These are phyloP conservation scores for Antheraea assamensis DNA, from an alignment of 2,888 invertebrate genomes.

Conservation along the genomic window DNA sequence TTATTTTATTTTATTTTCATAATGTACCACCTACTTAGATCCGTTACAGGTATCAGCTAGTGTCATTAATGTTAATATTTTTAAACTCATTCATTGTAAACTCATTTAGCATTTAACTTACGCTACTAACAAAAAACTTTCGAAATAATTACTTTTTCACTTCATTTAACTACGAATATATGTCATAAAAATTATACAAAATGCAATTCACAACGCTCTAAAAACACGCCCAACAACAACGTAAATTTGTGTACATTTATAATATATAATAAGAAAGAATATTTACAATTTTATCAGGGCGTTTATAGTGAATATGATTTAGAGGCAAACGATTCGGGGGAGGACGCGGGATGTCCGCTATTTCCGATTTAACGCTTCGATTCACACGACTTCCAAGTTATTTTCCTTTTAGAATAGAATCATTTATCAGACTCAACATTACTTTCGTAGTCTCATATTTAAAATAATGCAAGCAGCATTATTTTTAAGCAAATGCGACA, in stretches of 20 bases:
- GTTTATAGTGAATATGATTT: slow-evolving; percentile 77
- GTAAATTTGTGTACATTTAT: slow-evolving; percentile 61
- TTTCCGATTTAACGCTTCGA: slow-evolving; percentile 75
- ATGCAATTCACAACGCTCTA: slow-evolving; percentile 23
- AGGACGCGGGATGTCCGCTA: slow-evolving; percentile 55
- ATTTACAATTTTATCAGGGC: slow-evolving; percentile 74
- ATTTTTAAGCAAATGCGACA: neutral
- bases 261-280: slow-evolving; percentile 63
- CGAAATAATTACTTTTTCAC: too few relatives aligned
- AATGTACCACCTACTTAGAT: too few relatives aligned
- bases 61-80: too few relatives aligned
- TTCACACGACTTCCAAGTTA: slow-evolving; percentile 52
- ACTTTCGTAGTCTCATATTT: slow-evolving; percentile 22
- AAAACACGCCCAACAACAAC: slow-evolving; percentile 29
- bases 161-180: neutral
- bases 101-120: too few relatives aligned
- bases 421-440: slow-evolving; percentile 33
- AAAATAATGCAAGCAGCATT: neutral
- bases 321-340: slow-evolving; percentile 66
- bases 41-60: too few relatives aligned
- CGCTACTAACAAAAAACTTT: too few relatives aligned
- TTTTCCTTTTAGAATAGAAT: slow-evolving; percentile 33
- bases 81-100: too few relatives aligned
- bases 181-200: slow-evolving; percentile 4
- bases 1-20: too few relatives aligned